Evolutionary conservation across 2,113 vertebrate genomes (phyloP), one percentile per base, ranked within the genome.

Genomic region (Prochilodus magdalenae): DNA sequence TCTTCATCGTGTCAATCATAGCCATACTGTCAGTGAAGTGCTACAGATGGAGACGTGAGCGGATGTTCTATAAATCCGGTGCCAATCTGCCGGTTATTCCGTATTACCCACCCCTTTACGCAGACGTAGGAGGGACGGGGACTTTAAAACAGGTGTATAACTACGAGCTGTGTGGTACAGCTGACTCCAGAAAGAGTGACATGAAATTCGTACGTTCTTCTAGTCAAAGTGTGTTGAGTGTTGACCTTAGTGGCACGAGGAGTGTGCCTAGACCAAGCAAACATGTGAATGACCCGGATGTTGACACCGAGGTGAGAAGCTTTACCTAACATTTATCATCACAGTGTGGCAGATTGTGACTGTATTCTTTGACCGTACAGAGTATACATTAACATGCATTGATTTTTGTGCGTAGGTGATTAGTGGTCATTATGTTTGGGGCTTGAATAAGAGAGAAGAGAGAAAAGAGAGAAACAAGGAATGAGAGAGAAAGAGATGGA

Each of bases 181-280:
- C 90, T 59, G 93, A 94, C 81, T 93, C 94, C 69, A 79, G 91
- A 82, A 93, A 87, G 74, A 94, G 90, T 84, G 91, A 93, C 15
- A 14, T 91, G 1, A 94, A 92, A 79, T 90, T 71, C 59, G 49
- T 77, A 15, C 78, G 20, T 13, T 87, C 91, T n/a, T 90, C 90
- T 82, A 92, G 87, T 87, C 89, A 93, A 71, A 93, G 85, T 84
- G 88, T 87, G 53, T 78, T 93, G 30, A 90, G 63, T 82, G 81
- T 90, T 83, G 92, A 93, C 78, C 77, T 80, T 26, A 70, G 57
- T 87, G 80, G 62, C 44, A 80, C 77, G 3, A 89, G 84, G 71
- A 93, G 93, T 60, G 73, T 91, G 6, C 89, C 87, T 75, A 89
- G 88, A 30, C 89, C 84, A 76, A 88, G 77, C 73, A 69, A 86